phyloP scores from a whole-genome alignment of 1,140 invertebrate genomes.

The Chrysomallon squamiferum region DNA sequence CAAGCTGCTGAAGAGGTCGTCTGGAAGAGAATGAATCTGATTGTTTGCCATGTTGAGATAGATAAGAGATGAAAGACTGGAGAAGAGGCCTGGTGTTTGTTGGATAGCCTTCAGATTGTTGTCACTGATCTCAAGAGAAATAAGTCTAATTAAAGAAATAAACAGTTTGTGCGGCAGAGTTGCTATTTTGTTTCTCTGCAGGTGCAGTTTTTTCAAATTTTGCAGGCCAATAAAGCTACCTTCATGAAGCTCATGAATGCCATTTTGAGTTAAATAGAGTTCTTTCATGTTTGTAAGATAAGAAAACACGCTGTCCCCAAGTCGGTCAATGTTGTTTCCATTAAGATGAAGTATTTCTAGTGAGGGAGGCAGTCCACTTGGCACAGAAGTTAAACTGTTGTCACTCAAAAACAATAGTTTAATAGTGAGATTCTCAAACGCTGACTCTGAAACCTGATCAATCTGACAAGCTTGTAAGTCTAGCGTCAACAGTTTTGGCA shows the following conservation, averaged over 20 bases:
- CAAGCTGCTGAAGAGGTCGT: not conserved
- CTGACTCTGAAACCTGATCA: not conserved
- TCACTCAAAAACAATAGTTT: not conserved
- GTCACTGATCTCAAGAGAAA: not conserved
- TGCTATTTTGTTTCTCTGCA: not conserved
- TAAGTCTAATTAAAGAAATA: not conserved
- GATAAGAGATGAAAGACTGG: not conserved
- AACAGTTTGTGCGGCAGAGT: not conserved
- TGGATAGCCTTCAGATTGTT: not conserved
- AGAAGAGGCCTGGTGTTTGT: not conserved
- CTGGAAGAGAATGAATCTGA: not conserved
- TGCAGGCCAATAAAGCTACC: not conserved
- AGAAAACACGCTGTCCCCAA: not conserved
- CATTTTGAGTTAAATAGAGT: not conserved
- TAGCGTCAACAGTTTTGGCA: not conserved
- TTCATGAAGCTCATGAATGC: not conserved
- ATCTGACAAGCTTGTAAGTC: not conserved
- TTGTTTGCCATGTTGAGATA: not conserved
- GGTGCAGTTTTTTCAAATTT: not conserved
- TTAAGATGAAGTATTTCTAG: not conserved
- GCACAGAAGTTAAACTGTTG: conserved; percentile 1
- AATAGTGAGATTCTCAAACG: not conserved
- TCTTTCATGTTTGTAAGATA: not conserved
- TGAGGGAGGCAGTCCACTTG: not conserved
- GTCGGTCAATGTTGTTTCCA: not conserved